phyloP scores from a whole-genome alignment of 2,797 vertebrate species.

The Coluber constrictor region DNA sequence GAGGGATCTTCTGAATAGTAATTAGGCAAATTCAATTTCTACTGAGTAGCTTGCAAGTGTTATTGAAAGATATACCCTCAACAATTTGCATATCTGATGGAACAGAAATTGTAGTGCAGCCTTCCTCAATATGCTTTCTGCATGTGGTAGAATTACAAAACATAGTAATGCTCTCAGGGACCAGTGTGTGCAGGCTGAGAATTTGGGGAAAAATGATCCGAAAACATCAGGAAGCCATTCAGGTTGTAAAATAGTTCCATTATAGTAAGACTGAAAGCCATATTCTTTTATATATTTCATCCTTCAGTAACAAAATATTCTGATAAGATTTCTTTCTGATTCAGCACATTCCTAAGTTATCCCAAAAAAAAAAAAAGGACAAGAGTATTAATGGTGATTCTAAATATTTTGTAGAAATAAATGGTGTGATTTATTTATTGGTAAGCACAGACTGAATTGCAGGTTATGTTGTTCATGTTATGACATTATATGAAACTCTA shows the following conservation, averaged over 20 bases:
- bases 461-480: neutral
- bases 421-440: neutral
- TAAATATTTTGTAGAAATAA: neutral
- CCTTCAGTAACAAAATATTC: neutral
- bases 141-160: neutral
- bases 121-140: neutral
- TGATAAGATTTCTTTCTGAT: neutral
- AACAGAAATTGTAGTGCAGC: neutral
- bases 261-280: neutral
- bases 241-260: neutral
- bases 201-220: neutral
- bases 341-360: neutral
- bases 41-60: neutral
- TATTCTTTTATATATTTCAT: neutral
- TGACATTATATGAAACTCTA: neutral
- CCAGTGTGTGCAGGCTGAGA: neutral
- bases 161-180: neutral
- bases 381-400: neutral
- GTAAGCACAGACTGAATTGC: neutral
- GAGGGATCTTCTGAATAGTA: neutral
- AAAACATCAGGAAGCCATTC: neutral
- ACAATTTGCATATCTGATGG: slow-evolving; percentile 8
- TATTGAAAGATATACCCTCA: neutral
- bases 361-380: neutral
- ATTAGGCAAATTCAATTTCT: slow-evolving; percentile 15